phyloP scores from a whole-genome alignment of 2,113 vertebrate genomes.

The Microcebus griseorufus region DNA sequence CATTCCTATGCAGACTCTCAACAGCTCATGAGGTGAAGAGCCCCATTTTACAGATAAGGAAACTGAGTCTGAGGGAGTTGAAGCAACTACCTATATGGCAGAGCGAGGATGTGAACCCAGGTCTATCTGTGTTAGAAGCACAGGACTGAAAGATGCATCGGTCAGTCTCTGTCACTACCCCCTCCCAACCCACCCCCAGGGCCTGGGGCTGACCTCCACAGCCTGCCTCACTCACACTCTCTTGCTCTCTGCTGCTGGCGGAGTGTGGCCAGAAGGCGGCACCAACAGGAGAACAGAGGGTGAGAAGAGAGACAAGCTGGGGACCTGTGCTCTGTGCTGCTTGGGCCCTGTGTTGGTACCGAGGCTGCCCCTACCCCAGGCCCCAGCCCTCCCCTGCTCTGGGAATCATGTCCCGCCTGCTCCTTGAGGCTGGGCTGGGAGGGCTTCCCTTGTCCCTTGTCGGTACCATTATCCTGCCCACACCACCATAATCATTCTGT shows the following conservation, averaged over 20 bases:
- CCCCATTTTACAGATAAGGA: not conserved
- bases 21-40: not conserved
- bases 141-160: rapidly evolving
- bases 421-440: not conserved
- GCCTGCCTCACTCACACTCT: not conserved
- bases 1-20: not conserved
- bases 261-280: not conserved
- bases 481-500: not conserved
- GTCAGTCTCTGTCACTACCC: not conserved
- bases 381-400: not conserved
- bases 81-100: not conserved
- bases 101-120: not conserved
- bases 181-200: rapidly evolving
- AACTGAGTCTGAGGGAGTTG: not conserved
- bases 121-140: not conserved
- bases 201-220: not conserved
- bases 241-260: not conserved
- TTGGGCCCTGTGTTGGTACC: not conserved
- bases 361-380: not conserved
- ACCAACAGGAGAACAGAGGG: not conserved
- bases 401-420: not conserved
- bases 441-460: not conserved
- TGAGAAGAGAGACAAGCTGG: not conserved
- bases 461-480: not conserved
- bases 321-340: not conserved